Evolutionary conservation across 2,797 vertebrate species (phyloP).

Genomic region (Serranus cabrilla): DNA sequence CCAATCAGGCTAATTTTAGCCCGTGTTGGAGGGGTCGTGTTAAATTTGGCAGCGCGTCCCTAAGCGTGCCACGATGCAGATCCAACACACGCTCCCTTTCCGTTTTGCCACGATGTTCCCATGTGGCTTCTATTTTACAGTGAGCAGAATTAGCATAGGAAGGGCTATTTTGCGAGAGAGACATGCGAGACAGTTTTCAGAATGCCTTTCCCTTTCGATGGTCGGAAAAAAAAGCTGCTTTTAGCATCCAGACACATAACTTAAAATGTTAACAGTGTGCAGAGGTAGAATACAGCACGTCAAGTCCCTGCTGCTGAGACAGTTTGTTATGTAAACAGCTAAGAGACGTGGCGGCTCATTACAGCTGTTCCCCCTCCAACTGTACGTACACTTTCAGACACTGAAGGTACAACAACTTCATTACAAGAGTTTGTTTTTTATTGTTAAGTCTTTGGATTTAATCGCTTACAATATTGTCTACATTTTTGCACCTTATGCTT

Average conservation of each 20-base stretch:
- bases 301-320: constrained; percentile 47
- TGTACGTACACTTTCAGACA: constrained; percentile 7
- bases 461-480: constrained; percentile 1
- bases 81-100: constrained; percentile 39
- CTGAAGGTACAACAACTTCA: constrained; percentile 4
- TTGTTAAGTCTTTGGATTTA: neutral
- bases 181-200: constrained; percentile 55
- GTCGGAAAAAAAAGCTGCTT: constrained; percentile 47
- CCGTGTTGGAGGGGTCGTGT: constrained; percentile 47
- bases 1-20: constrained; percentile 80
- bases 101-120: constrained; percentile 31
- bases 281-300: constrained; percentile 37
- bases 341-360: constrained; percentile 17
- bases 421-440: constrained; percentile 26
- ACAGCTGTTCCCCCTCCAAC: constrained; percentile 23
- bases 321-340: constrained; percentile 67
- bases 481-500: neutral
- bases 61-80: constrained; percentile 53
- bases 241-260: constrained; percentile 45
- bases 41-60: constrained; percentile 70
- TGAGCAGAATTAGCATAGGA: constrained; percentile 49
- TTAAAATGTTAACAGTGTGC: constrained; percentile 41
- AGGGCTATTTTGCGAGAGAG: constrained; percentile 48
- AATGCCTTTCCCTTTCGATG: constrained; percentile 49
- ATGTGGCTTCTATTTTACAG: constrained; percentile 63